A percentile compares a stretch with the other conserved stretches of the same genome.
Conservation (phyloP, 2,888 invertebrate genomes). For the Papilio gigon region DNA sequence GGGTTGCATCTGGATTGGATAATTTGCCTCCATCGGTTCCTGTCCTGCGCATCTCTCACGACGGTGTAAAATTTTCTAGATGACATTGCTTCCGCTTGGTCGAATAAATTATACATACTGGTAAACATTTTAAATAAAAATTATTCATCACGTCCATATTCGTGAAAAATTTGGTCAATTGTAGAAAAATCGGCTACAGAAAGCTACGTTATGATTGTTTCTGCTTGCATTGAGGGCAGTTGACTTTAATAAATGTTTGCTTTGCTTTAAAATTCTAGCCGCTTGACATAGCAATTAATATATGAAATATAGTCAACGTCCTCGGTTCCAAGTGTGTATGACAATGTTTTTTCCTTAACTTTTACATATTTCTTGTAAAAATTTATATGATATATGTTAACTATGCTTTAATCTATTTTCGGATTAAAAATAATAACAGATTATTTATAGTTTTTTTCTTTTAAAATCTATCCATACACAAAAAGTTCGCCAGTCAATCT, state of each 20-base stretch:
- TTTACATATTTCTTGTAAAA: background rate
- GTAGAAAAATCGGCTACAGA: background rate
- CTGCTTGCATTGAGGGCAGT: background rate
- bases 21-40: too few species aligned
- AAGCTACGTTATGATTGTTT: background rate
- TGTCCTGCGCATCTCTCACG: too few species aligned
- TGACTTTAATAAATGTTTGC: background rate
- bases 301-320: background rate
- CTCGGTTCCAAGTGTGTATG: background rate
- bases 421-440: too few species aligned
- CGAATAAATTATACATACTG: background rate
- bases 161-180: background rate
- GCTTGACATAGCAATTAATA: background rate
- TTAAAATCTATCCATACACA: background rate
- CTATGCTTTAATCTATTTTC: too few species aligned
- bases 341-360: conserved; percentile 2
- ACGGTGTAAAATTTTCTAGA: too few species aligned
- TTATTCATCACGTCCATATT: background rate
- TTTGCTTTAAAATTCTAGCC: background rate
- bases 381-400: background rate
- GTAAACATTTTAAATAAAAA: background rate
- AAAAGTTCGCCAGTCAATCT: background rate
- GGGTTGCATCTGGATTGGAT: too few species aligned
- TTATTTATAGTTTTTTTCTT: too few species aligned
- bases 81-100: too few species aligned